These are phyloP conservation scores for Aphelinus atriplicis DNA, from an alignment of 1,140 invertebrate species.

Conservation along the genomic window DNA sequence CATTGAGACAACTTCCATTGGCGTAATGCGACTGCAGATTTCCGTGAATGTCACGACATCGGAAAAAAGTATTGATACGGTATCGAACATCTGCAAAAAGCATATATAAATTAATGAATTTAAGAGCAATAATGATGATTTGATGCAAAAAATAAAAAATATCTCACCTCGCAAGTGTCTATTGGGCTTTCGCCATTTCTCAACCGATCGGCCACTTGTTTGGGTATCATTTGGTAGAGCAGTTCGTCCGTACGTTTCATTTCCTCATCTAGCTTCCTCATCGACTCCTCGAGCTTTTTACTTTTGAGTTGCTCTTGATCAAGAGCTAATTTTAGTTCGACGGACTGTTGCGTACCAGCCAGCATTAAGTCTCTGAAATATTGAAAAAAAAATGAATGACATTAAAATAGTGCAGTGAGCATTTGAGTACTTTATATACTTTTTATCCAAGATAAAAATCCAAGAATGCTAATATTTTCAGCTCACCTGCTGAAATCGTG, in stretches of 20 bases:
- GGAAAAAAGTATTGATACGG: constrained; percentile 94
- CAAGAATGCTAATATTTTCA: neutral
- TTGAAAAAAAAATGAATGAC: too few relatives aligned
- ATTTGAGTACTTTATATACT: neutral
- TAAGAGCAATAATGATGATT: neutral
- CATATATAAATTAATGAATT: neutral
- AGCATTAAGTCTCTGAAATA: constrained; percentile 87
- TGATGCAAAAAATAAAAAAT: constrained; percentile 6
- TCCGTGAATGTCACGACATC: constrained; percentile 97
- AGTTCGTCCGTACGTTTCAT: constrained; percentile 96
- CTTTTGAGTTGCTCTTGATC: constrained; percentile 98
- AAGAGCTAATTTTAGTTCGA: constrained; percentile 92
- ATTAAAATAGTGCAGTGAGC: neutral
- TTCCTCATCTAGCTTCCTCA: constrained; percentile 94
- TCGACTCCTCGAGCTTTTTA: constrained; percentile 95
- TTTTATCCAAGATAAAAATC: neutral
- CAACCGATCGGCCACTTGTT: constrained; percentile 92
- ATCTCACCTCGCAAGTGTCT: constrained; percentile 90
- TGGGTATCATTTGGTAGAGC: constrained; percentile 98
- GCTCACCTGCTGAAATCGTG: constrained; percentile 92
- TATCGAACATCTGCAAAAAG: constrained; percentile 85
- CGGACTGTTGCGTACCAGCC: constrained; percentile 96
- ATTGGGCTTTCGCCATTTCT: constrained; percentile 92
- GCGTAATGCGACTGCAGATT: constrained; percentile 93
- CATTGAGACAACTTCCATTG: constrained; percentile 98